Base-by-base conservation (phyloP, 2,888 invertebrate genomes). In the Clivina fossor region DNA sequence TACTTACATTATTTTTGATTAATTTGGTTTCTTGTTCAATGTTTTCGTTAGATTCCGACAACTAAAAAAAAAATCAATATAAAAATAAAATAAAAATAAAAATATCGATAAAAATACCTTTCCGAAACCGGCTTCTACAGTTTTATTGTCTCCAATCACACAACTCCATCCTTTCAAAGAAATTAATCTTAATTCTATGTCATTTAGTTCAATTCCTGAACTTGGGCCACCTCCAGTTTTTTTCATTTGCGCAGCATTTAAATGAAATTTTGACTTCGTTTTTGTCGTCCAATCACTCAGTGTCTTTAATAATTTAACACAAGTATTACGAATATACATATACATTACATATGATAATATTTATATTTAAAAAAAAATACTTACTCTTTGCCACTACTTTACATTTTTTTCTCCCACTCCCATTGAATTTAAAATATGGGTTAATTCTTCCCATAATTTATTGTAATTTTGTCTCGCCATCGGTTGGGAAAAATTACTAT, bases 361-460 rank as follows among this genome's bases (percentile, higher is more conserved):
- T 8, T 8, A 8, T 8, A 8, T 26, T 26, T 5, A 8, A 8
- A 26, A 8, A 8, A 8, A 26, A 26, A 26, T 26, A 26, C 8
- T 5, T 26, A 37, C 37, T 16, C 16, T 37, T 37, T 37, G 37
- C 37, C 37, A 37, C 16, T 37, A 4, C 3, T n/a, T 37, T n/a
- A 16, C 16, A 37, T 11, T 5, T 19, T 40, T 40, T 20, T 40
- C 40, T 15, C 16, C 40, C 15, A 40, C 19, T 16, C 40, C 40
- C 40, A 40, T 40, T 15, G 40, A 3, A 40, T 40, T 40, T 15
- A 40, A 40, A 18, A 11, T 11, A 16, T 18, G 15, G 19, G 20
- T 40, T 20, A 40, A 9, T 40, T 40, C 40, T 11, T 16, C 11
- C 40, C 40, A 40, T 18, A 40, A 40, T 40, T 40, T 40, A 40